Percentiles rank a stretch among this genome's conserved stretches.
Evolutionary conservation across 2,797 vertebrate species (phyloP).

Genomic region (Betta splendens): DNA sequence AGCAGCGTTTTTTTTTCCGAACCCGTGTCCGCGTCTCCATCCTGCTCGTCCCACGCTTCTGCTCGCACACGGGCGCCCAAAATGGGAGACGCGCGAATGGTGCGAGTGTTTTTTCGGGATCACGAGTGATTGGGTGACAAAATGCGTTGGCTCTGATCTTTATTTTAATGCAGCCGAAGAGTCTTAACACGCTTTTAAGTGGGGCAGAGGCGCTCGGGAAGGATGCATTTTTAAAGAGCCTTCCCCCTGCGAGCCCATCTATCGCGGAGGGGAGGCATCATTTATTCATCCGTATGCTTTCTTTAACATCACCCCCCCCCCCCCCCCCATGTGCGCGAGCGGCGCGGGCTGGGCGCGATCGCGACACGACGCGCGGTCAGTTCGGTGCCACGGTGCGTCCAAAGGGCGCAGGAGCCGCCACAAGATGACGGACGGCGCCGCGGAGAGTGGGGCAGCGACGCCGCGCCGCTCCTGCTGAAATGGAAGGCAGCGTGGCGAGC

Average conservation of each 20-base stretch:
- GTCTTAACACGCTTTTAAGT: constrained; percentile 66
- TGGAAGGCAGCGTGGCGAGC: constrained; percentile 43
- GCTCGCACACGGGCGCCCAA: neutral
- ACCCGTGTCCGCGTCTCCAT: constrained; percentile 4
- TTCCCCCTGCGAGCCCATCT: constrained; percentile 60
- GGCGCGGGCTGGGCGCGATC: constrained; percentile 23
- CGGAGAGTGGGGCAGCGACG: constrained; percentile 49
- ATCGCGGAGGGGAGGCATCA: constrained; percentile 63
- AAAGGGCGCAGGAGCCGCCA: constrained; percentile 63
- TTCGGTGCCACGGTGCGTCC: constrained; percentile 50
- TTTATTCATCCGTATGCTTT: constrained; percentile 79
- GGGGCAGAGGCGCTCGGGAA: constrained; percentile 71
- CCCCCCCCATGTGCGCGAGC: constrained; percentile 49
- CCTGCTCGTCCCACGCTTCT: constrained; percentile 4
- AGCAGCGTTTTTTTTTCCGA: constrained; percentile 1
- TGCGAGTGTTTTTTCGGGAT: neutral
- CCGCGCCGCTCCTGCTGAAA: constrained; percentile 45
- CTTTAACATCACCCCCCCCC: constrained; percentile 73
- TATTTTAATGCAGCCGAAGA: constrained; percentile 27
- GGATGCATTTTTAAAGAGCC: constrained; percentile 79
- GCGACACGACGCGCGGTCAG: constrained; percentile 40
- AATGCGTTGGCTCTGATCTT: neutral
- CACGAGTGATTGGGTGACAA: neutral
- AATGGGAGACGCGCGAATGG: constrained; percentile 9
- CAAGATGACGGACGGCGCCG: constrained; percentile 72